phyloP scores from a whole-genome alignment of 1,140 invertebrate species.

The Brachionus rubens region DNA sequence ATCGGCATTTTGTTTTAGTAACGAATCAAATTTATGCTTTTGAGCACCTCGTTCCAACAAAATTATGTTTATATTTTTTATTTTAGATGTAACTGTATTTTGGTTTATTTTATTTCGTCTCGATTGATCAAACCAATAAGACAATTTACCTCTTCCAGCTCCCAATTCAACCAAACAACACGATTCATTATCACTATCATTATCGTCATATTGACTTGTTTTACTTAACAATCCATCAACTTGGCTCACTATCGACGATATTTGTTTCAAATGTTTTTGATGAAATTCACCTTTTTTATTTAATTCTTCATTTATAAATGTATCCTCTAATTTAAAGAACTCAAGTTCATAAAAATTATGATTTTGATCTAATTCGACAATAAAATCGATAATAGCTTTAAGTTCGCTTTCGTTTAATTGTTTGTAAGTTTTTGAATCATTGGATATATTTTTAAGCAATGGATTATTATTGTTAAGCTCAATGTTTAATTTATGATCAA shows the following conservation, averaged over 20 bases:
- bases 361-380: conserved; percentile 6
- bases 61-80: not conserved
- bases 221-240: not conserved
- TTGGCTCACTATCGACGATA: conserved; percentile 33
- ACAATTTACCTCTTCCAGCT: conserved; percentile 38
- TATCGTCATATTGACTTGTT: no score
- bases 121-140: conserved; percentile 37
- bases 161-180: conserved; percentile 39
- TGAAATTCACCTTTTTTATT: conserved; percentile 18
- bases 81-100: not conserved
- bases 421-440: conserved; percentile 25
- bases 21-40: conserved; percentile 22
- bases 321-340: not conserved
- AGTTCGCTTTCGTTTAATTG: conserved; percentile 1
- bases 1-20: not conserved
- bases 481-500: not conserved
- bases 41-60: conserved; percentile 26
- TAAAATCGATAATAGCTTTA: not conserved
- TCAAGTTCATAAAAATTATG: not conserved
- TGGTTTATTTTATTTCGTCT: not conserved
- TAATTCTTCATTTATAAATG: not conserved
- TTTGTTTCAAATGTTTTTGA: conserved; percentile 41
- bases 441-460: conserved; percentile 6
- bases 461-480: not conserved
- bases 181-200: not conserved